These are phyloP conservation scores for Trisateles emortualis DNA, from an alignment of 2,888 invertebrate genomes.

Conservation along the genomic window DNA sequence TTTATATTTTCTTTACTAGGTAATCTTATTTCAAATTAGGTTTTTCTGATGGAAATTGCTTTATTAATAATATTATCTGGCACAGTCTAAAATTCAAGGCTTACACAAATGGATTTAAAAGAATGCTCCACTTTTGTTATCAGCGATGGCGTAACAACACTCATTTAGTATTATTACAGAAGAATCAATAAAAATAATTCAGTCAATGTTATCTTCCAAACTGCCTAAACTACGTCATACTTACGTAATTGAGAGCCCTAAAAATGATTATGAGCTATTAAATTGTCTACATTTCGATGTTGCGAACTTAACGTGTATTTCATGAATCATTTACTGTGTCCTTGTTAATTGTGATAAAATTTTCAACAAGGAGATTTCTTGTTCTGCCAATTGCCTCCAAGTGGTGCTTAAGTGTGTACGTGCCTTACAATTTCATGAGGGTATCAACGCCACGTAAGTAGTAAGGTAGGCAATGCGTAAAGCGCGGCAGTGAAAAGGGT, in stretches of 20 bases:
- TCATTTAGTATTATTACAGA: constrained; percentile 29
- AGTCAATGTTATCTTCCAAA: constrained; percentile 41
- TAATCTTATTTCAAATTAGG: no score
- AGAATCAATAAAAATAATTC: constrained; percentile 42
- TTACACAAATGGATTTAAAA: background rate
- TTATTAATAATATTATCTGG: background rate
- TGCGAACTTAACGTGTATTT: constrained; percentile 41
- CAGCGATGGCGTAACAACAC: constrained; percentile 6
- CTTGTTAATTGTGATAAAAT: constrained; percentile 3
- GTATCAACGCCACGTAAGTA: constrained; percentile 54
- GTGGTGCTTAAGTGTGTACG: constrained; percentile 29
- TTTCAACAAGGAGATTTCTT: constrained; percentile 16
- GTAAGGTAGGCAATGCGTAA: constrained; percentile 52
- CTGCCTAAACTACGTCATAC: constrained; percentile 49
- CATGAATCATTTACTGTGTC: constrained; percentile 27
- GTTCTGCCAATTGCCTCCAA: constrained; percentile 21
- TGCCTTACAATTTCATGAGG: constrained; percentile 51
- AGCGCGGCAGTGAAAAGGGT: constrained; percentile 80
- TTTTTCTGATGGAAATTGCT: no score
- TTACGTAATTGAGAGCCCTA: constrained; percentile 54
- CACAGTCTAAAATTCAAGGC: background rate
- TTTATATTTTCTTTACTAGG: no score
- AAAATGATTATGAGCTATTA: constrained; percentile 63
- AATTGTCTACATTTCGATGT: constrained; percentile 54
- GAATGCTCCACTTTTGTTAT: background rate